Percentiles rank a stretch among this genome's conserved stretches.
Evolutionary conservation across 2,888 invertebrate species (phyloP).

Genomic region (Kuschelorhynchus macadamiae): DNA sequence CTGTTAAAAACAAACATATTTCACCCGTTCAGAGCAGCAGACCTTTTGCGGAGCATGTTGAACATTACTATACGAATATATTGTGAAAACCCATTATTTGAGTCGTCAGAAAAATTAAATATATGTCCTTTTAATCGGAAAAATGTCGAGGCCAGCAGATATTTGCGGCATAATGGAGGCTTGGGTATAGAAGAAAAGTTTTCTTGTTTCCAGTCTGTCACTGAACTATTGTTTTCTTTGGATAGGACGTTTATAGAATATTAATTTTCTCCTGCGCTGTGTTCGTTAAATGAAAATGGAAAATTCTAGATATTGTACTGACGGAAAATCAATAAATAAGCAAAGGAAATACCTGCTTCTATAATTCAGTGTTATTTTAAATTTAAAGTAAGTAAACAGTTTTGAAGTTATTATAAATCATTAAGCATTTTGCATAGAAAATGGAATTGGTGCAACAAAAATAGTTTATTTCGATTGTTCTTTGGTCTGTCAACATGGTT

Average conservation of each 20-base stretch:
- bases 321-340: too few species aligned
- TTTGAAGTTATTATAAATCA: too few species aligned
- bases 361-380: too few species aligned
- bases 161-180: conserved; percentile 22
- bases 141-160: conserved; percentile 25
- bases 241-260: conserved; percentile 10
- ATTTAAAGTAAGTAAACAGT: too few species aligned
- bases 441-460: too few species aligned
- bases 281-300: too few species aligned
- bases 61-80: conserved; percentile 3
- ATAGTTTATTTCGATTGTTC: too few species aligned
- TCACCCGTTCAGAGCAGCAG: conserved; percentile 1
- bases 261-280: background rate
- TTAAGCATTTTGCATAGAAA: too few species aligned
- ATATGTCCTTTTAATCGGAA: conserved; percentile 32
- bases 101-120: conserved; percentile 19
- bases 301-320: too few species aligned
- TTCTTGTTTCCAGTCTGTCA: conserved; percentile 15
- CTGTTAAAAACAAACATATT: background rate
- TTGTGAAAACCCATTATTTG: conserved; percentile 18
- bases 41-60: conserved; percentile 5
- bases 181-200: conserved; percentile 19
- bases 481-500: too few species aligned
- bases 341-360: too few species aligned
- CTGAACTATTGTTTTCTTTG: background rate